Percentiles rank a stretch among this genome's conserved stretches.
Evolutionary conservation across 2,797 vertebrate genomes (phyloP).

Genomic region (Cuniculus paca): DNA sequence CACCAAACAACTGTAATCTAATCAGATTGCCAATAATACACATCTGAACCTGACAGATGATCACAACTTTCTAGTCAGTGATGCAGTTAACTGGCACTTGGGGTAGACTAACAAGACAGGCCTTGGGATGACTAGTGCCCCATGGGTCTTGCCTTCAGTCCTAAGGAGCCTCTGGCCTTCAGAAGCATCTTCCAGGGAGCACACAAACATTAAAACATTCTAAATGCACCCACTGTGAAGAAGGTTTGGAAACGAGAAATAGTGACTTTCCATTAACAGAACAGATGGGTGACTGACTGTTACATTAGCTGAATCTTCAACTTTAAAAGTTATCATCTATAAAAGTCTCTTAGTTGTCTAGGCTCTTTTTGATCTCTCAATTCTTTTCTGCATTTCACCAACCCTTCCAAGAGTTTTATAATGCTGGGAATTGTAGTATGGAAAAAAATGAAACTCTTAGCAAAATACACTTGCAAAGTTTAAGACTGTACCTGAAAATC

Average conservation of each 20-base stretch:
- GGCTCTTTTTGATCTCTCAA: constrained; percentile 14
- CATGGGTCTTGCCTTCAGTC: not conserved
- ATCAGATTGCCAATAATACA: not conserved
- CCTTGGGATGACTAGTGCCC: not conserved
- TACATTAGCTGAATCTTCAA: constrained; percentile 20
- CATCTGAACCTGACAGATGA: constrained; percentile 54
- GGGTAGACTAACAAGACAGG: not conserved
- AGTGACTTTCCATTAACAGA: constrained; percentile 53
- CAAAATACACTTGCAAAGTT: constrained; percentile 21
- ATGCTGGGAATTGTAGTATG: not conserved
- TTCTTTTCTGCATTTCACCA: constrained; percentile 33
- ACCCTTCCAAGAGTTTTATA: constrained; percentile 40
- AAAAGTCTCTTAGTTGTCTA: constrained; percentile 1
- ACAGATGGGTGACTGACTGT: constrained; percentile 21
- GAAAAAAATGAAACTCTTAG: constrained; percentile 10
- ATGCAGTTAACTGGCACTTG: not conserved
- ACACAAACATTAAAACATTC: constrained; percentile 49
- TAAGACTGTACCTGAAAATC: constrained; percentile 29
- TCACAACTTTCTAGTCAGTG: not conserved
- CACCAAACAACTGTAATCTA: constrained; percentile 26
- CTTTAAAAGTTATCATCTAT: constrained; percentile 53
- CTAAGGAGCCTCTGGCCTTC: not conserved
- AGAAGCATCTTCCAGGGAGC: constrained; percentile 13
- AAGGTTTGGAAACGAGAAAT: constrained; percentile 34
- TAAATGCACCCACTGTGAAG: constrained; percentile 45